These are phyloP conservation scores for Triplophysa siluroides DNA, from an alignment of 2,113 vertebrate species.

Conservation along the genomic window DNA sequence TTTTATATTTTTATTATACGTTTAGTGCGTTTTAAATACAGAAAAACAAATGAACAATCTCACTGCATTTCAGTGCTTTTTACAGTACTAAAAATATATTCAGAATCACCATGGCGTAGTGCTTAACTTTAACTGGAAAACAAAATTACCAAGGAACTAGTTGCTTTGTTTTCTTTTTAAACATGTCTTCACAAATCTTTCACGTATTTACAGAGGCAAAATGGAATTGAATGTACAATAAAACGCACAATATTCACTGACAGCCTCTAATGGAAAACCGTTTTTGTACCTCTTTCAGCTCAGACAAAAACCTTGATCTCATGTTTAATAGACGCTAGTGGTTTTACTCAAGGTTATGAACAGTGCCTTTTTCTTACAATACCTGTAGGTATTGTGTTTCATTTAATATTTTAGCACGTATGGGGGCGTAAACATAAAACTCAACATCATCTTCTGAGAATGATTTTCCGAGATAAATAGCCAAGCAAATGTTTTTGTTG, in stretches of 20 bases:
- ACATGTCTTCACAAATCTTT: too few species aligned
- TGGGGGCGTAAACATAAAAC: background rate
- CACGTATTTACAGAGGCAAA: too few species aligned
- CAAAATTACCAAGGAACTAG: too few species aligned
- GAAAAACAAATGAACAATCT: too few species aligned
- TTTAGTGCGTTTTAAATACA: too few species aligned
- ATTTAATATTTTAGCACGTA: background rate
- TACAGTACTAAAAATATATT: too few species aligned
- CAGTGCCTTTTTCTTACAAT: background rate
- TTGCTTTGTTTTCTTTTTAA: too few species aligned
- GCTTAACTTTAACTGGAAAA: too few species aligned
- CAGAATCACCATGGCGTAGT: too few species aligned
- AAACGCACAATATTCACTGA: background rate
- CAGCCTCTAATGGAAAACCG: too few species aligned
- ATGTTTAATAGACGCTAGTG: background rate
- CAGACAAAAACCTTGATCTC: background rate
- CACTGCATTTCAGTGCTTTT: too few species aligned
- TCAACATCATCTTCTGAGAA: background rate
- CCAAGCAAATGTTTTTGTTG: slow-evolving; percentile 2
- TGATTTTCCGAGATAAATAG: slow-evolving; percentile 15
- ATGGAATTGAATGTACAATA: background rate
- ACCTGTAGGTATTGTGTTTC: slow-evolving; percentile 17
- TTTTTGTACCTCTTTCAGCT: background rate
- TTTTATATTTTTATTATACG: too few species aligned
- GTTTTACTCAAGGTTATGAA: background rate